Evolutionary conservation across 1,140 invertebrate genomes (phyloP), one percentile per base, ranked within the genome.

Genomic region (Aphis craccivora): DNA sequence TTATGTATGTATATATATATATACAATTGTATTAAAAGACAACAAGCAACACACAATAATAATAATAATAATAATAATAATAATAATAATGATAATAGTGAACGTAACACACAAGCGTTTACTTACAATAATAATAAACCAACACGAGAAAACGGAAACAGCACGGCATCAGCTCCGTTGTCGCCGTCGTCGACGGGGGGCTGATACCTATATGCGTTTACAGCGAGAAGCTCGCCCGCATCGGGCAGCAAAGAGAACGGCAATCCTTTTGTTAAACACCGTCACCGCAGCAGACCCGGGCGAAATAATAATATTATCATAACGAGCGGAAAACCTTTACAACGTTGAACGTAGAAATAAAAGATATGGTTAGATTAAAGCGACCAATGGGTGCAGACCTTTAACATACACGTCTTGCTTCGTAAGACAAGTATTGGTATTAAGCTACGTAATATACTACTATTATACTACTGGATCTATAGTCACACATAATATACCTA

Each of bases 291-390:
- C 60, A 14, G 30, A n/a, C 4, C 30, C 30, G 60, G 14, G 14
- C 25, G 60, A 76, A 76, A 76, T 76, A n/a, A 76, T 76, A 76
- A 35, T n/a, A n/a, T n/a, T 76, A 76, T 76, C 60, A 67, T n/a
- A 67, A 67, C 60, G 14, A n/a, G 60, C 55, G 55, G n/a, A 76
- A 76, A 76, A 76, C 30, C 60, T 76, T 76, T 60, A 60, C 55
- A 60, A 76, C 11, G 11, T 14, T 14, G 30, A n/a, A n/a, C n/a
- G 55, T n/a, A 18, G 14, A n/a, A 76, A n/a, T 76, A 76, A 76
- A 76, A 76, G 30, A 76, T n/a, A 67, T 67, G 60, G 14, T 1
- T 76, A n/a, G 60, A n/a, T 76, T 76, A 76, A 76, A 76, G 18
- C 14, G 60, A 18, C 30, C 14, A 6, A 76, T 4, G n/a, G 14